Evolutionary conservation across 2,113 vertebrate genomes (phyloP).

Genomic region (Tachysurus vachellii): DNA sequence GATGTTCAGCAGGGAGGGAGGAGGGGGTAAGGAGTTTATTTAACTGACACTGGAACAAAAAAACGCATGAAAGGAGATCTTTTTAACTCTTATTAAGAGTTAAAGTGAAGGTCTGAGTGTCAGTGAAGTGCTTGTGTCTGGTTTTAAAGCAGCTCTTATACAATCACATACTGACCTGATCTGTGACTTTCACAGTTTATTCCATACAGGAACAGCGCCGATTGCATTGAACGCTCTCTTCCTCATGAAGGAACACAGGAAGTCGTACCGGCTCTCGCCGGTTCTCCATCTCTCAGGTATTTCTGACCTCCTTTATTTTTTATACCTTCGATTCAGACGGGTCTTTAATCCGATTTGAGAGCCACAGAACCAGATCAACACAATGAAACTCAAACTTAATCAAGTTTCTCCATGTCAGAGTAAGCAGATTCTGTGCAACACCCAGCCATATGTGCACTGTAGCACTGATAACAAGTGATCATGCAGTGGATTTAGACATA

Average conservation of each 20-base stretch:
- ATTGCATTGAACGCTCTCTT: not conserved
- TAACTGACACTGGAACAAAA: slow-evolving; percentile 27
- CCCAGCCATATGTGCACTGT: not conserved
- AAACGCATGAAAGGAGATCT: not conserved
- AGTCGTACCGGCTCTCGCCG: not conserved
- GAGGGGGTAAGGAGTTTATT: slow-evolving; percentile 30
- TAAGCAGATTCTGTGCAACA: not conserved
- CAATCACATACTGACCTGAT: not conserved
- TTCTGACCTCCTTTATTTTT: not conserved
- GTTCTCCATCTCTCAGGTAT: slow-evolving; percentile 3
- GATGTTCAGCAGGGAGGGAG: slow-evolving; percentile 32
- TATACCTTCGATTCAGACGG: not conserved
- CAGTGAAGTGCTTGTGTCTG: not conserved
- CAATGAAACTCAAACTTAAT: not conserved
- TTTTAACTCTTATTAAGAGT: not conserved
- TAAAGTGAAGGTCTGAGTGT: not conserved
- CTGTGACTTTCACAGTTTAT: not conserved
- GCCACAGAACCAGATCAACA: not conserved
- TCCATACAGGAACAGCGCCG: not conserved
- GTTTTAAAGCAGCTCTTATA: not conserved
- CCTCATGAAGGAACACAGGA: not conserved
- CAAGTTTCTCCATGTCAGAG: not conserved
- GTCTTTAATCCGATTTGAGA: slow-evolving; percentile 1
- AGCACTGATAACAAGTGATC: not conserved
- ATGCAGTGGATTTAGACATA: slow-evolving; percentile 1